Conservation (phyloP, 2,113 vertebrate genomes). For the Melanostigma gelatinosum region DNA sequence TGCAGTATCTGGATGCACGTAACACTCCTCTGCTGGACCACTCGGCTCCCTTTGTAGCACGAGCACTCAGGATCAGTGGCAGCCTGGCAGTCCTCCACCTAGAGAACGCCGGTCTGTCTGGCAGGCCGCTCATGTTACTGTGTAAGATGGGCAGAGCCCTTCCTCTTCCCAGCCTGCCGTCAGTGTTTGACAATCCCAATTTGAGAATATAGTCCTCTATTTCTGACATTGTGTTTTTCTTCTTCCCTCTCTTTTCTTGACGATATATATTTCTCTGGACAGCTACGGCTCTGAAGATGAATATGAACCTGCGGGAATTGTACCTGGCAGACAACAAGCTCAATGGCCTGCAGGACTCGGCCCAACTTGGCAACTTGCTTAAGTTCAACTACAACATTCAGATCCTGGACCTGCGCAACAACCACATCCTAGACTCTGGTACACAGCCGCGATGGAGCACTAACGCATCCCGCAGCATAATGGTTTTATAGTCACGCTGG, state of each 20-base stretch:
- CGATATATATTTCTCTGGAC: conserved; percentile 15
- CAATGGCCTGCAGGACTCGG: conserved; percentile 93
- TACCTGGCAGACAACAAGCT: conserved; percentile 96
- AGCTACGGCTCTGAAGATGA: conserved; percentile 98
- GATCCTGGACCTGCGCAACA: conserved; percentile 93
- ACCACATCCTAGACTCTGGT: conserved; percentile 95
- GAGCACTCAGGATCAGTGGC: conserved; percentile 93
- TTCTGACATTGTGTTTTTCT: not conserved
- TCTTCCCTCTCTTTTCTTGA: not conserved
- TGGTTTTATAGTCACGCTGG: not conserved
- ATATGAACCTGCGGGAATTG: conserved; percentile 92
- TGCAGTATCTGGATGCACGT: conserved; percentile 93
- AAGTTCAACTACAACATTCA: conserved; percentile 96
- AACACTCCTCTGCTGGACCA: conserved; percentile 92
- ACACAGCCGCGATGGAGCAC: conserved; percentile 5
- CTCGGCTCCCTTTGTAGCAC: conserved; percentile 93
- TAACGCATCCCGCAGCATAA: not conserved
- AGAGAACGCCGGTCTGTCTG: conserved; percentile 90
- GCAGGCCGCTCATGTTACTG: conserved; percentile 93
- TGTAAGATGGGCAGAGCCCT: conserved; percentile 79
- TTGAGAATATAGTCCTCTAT: not conserved
- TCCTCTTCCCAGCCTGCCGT: not conserved
- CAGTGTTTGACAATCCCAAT: not conserved
- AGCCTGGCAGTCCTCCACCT: conserved; percentile 92
- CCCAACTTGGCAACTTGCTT: conserved; percentile 93